These are phyloP conservation scores for Drosophila erecta DNA, from an alignment of 1,140 invertebrate genomes.

Conservation along the genomic window DNA sequence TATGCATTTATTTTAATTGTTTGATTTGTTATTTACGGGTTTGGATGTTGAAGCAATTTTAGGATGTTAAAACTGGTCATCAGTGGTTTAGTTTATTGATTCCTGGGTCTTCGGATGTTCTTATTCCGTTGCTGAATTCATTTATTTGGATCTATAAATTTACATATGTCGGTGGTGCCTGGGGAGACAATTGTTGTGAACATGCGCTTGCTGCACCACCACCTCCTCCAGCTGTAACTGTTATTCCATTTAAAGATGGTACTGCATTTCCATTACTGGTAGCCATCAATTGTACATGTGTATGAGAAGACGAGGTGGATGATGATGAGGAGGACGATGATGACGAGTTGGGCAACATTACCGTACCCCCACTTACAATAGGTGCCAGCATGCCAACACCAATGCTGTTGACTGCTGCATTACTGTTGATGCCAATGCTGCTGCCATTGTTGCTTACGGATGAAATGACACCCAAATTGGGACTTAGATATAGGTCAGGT, in stretches of 20 bases:
- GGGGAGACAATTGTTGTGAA: constrained; percentile 91
- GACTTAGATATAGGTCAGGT: constrained; percentile 35
- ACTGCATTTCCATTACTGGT: constrained; percentile 62
- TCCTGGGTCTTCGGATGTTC: constrained; percentile 35
- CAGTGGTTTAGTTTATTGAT: constrained; percentile 20
- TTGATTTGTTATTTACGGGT: constrained; percentile 61
- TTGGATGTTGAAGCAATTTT: constrained; percentile 18
- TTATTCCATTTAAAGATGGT: constrained; percentile 52
- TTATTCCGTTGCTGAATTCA: constrained; percentile 5
- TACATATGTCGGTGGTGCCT: constrained; percentile 94
- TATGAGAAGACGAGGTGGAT: constrained; percentile 81
- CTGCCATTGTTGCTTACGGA: constrained; percentile 50
- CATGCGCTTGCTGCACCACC: constrained; percentile 82
- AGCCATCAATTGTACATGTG: constrained; percentile 74
- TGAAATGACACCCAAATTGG: constrained; percentile 58
- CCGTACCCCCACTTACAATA: constrained; percentile 66
- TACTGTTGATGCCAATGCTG: constrained; percentile 39
- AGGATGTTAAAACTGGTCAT: constrained; percentile 14
- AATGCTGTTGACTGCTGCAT: constrained; percentile 47
- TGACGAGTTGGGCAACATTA: constrained; percentile 77
- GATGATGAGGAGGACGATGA: constrained; percentile 82
- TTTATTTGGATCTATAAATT: constrained; percentile 88
- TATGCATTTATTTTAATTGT: constrained; percentile 21
- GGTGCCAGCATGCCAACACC: constrained; percentile 66
- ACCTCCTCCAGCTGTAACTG: constrained; percentile 86